Percentiles rank a stretch among this genome's conserved stretches.
These are phyloP conservation scores for Mionectes olivaceus DNA, from an alignment of 2,797 vertebrate species.

Conservation along the genomic window DNA sequence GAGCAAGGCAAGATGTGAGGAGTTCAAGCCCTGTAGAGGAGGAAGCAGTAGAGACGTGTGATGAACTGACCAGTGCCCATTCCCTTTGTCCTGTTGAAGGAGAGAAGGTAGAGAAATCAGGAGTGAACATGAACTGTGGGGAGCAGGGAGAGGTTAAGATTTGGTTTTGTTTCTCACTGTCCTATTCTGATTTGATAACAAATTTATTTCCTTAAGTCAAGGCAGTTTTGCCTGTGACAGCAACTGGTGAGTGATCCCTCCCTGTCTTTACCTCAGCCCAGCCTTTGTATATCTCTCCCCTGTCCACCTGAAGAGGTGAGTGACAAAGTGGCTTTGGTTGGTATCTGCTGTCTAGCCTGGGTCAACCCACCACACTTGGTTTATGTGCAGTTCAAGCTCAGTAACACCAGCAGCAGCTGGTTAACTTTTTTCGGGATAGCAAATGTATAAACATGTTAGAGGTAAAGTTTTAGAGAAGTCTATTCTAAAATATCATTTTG, in stretches of 20 bases:
- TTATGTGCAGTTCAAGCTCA: background rate
- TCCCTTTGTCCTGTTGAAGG: no score
- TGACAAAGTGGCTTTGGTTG: background rate
- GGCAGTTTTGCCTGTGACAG: background rate
- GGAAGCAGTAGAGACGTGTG: background rate
- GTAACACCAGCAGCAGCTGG: background rate
- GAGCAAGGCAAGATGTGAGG: background rate
- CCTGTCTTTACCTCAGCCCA: background rate
- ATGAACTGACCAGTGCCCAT: background rate
- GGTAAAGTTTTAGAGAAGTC: background rate
- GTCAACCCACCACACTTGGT: background rate
- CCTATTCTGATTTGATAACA: background rate
- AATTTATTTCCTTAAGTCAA: background rate
- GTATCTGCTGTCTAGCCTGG: background rate
- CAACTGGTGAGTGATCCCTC: background rate
- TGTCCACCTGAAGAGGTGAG: background rate
- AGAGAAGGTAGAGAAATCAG: background rate
- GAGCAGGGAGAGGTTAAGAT: background rate
- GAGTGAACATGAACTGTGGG: background rate
- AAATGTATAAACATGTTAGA: rapidly evolving
- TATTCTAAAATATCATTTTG: background rate
- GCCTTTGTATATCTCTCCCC: background rate
- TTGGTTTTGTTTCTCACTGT: background rate
- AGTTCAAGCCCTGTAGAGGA: background rate
- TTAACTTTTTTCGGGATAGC: background rate